Percentiles rank a stretch among this genome's conserved stretches.
Evolutionary conservation across 1,140 invertebrate genomes (phyloP).

Genomic region (Tetramorium parvispinum): DNA sequence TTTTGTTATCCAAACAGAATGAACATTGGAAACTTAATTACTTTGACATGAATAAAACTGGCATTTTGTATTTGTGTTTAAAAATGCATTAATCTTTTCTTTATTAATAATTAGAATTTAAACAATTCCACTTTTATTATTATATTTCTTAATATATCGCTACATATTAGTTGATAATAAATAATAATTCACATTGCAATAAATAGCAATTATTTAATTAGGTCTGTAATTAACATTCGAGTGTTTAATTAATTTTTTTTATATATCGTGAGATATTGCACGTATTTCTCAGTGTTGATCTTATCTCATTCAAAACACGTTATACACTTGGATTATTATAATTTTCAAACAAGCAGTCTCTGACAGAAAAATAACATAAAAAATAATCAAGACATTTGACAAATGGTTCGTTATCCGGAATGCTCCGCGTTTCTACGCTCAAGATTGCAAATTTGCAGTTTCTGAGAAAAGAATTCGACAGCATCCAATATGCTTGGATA

Average conservation of each 20-base stretch:
- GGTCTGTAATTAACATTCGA: not conserved
- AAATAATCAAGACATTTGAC: not conserved
- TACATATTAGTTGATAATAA: no score
- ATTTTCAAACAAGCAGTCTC: not conserved
- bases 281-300: not conserved
- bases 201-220: not conserved
- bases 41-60: not conserved
- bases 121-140: no score
- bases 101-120: not conserved
- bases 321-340: not conserved
- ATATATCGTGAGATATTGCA: not conserved
- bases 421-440: not conserved
- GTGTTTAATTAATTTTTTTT: not conserved
- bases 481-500: not conserved
- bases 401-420: not conserved
- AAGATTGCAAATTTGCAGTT: slow-evolving; percentile 13
- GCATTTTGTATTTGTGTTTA: not conserved
- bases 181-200: not conserved
- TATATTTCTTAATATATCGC: no score
- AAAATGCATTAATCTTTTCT: not conserved
- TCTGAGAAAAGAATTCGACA: slow-evolving; percentile 2
- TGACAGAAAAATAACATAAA: not conserved
- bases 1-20: not conserved
- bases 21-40: not conserved
- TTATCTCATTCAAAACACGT: not conserved